Conservation (phyloP, 2,113 vertebrate species). For the Chloropsis hardwickii region DNA sequence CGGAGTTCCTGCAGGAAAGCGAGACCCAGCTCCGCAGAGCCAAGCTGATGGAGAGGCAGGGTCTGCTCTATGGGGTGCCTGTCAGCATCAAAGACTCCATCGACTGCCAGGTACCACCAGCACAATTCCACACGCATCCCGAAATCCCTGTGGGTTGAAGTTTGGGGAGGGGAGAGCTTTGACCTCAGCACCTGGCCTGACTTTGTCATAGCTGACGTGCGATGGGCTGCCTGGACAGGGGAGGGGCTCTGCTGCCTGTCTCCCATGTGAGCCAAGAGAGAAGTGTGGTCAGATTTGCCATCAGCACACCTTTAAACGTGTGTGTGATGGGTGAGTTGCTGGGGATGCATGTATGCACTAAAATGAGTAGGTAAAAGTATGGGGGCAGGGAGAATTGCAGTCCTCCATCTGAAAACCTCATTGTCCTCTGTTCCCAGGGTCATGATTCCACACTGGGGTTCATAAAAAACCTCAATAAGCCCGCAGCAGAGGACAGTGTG, state of each 20-base stretch:
- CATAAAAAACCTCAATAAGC: constrained; percentile 71
- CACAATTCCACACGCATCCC: fast-evolving
- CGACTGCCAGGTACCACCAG: constrained; percentile 68
- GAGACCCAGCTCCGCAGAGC: constrained; percentile 63
- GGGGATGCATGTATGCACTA: neutral
- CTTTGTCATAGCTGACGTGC: neutral
- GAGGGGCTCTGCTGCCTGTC: neutral
- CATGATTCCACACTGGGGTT: constrained; percentile 81
- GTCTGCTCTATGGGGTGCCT: constrained; percentile 71
- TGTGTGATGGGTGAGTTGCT: neutral
- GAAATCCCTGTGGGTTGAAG: neutral
- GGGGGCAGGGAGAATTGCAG: fast-evolving
- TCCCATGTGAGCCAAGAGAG: neutral
- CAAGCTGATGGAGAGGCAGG: constrained; percentile 33
- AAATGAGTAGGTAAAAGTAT: neutral
- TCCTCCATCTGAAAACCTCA: neutral
- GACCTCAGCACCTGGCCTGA: neutral
- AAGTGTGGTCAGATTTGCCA: neutral
- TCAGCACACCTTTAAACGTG: fast-evolving
- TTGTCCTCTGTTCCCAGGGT: constrained; percentile 66
- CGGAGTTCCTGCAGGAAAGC: constrained; percentile 73
- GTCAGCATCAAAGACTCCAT: constrained; percentile 85
- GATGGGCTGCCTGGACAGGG: neutral
- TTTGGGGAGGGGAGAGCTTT: neutral
- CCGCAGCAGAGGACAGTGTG: constrained; percentile 76